These are phyloP conservation scores for Gymnogyps californianus DNA, from an alignment of 2,113 vertebrate species.

Conservation along the genomic window DNA sequence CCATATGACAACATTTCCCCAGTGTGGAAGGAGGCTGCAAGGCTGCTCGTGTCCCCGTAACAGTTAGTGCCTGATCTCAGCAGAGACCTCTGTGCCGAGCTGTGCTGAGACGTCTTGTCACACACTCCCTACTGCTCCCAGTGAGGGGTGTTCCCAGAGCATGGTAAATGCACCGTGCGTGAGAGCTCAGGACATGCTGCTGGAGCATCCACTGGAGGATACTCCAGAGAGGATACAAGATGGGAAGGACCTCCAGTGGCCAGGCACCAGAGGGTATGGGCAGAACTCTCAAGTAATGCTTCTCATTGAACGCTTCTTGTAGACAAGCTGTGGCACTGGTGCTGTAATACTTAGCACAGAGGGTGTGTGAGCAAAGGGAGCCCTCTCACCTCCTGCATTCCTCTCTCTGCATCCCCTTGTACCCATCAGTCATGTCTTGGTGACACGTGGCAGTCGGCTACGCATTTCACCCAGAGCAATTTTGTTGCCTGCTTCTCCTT, in stretches of 20 bases:
- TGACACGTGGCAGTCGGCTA: not conserved
- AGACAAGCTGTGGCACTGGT: not conserved
- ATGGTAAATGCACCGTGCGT: fast-evolving
- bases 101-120: not conserved
- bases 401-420: not conserved
- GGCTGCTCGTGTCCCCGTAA: not conserved
- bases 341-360: not conserved
- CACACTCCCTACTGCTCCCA: not conserved
- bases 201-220: not conserved
- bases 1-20: not conserved
- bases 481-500: not conserved
- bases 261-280: not conserved
- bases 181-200: not conserved
- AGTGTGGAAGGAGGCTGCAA: not conserved
- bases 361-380: not conserved
- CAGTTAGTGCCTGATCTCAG: not conserved
- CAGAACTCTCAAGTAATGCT: not conserved
- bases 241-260: not conserved
- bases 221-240: not conserved
- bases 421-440: not conserved
- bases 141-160: not conserved
- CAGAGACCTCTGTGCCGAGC: fast-evolving
- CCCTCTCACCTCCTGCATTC: not conserved
- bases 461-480: not conserved
- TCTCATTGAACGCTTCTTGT: not conserved